Evolutionary conservation across 2,888 invertebrate species (phyloP), one percentile per base, ranked within the genome.

Genomic region (Synergus itoensis): DNA sequence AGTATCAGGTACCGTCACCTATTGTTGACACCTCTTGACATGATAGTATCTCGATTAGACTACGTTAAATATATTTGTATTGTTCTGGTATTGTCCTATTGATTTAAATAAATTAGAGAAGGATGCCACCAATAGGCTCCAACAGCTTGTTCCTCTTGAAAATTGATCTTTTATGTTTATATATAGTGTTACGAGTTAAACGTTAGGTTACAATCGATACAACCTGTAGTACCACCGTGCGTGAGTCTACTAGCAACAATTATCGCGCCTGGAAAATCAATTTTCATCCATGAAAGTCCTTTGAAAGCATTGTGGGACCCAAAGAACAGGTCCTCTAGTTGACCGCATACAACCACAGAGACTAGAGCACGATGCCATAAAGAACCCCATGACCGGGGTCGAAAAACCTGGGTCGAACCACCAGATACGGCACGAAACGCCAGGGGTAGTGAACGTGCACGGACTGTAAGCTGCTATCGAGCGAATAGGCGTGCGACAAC

Each of bases 391-490:
- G 80, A 81, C 79, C 81, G 82, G 80, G 85, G 84, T 86, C 84
- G 84, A 86, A 82, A 86, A 86, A 83, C 84, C 80, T 77, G 78
- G 75, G 73, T 60, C 65, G 81, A 80, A 78, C 77, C 78, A 80
- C 76, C 76, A 84, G 83, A 83, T 83, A 83, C 79, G 85, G 83
- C 84, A 83, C 84, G 83, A 84, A 84, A 83, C 81, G 82, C 79
- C 82, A 79, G 84, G 85, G 85, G 88, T 86, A 86, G 88, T 80
- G 88, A 89, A 89, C 89, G 89, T 88, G 89, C 87, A 88, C 86
- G 88, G 90, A 88, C 89, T 89, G 89, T 90, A 90, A 91, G 91
- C 90, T 87, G 90, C 90, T 92, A 92, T 92, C 90, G 91, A 92
- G 91, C 91, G 91, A 88, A 89, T 90, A 91, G 90, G 90, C 90